A percentile compares a stretch with the other conserved stretches of the same genome.
Conservation (phyloP, 2,797 vertebrate genomes). For the Nothura maculosa region DNA sequence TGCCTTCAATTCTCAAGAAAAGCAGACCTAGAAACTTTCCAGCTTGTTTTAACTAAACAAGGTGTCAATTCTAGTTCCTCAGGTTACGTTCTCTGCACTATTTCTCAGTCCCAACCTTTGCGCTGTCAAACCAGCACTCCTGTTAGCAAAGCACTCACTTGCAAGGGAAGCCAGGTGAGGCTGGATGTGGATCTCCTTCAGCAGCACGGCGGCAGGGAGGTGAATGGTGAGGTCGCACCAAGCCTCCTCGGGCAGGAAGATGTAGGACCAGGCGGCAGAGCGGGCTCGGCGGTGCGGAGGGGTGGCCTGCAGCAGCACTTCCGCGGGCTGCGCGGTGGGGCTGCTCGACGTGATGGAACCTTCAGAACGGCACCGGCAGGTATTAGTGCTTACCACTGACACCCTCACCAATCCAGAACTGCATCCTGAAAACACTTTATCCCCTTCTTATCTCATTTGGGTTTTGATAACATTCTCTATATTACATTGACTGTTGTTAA, state of each 20-base stretch:
- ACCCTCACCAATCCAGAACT: neutral
- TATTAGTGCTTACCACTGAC: neutral
- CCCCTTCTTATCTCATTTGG: rapidly evolving
- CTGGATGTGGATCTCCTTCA: conserved; percentile 98
- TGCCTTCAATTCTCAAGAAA: neutral
- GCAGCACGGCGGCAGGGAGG: conserved; percentile 95
- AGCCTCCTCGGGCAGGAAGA: conserved; percentile 97
- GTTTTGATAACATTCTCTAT: neutral
- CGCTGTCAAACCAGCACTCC: neutral
- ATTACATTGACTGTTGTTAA: neutral
- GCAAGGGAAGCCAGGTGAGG: conserved; percentile 98
- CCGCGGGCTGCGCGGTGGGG: conserved; percentile 98
- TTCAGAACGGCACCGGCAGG: conserved; percentile 57
- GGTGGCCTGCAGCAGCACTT: conserved; percentile 96
- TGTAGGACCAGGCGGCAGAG: conserved; percentile 98
- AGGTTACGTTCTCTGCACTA: neutral
- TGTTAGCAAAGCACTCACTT: conserved; percentile 85
- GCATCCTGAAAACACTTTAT: neutral
- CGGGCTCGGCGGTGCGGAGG: conserved; percentile 95
- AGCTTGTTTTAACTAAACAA: neutral
- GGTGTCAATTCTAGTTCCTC: neutral
- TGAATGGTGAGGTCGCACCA: conserved; percentile 99
- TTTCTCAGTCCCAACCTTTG: neutral
- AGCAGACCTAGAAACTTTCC: neutral
- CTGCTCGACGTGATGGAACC: conserved; percentile 98